Evolutionary conservation across 1,140 invertebrate genomes (phyloP), one percentile per base, ranked within the genome.

Genomic region (Drosophila triauraria): DNA sequence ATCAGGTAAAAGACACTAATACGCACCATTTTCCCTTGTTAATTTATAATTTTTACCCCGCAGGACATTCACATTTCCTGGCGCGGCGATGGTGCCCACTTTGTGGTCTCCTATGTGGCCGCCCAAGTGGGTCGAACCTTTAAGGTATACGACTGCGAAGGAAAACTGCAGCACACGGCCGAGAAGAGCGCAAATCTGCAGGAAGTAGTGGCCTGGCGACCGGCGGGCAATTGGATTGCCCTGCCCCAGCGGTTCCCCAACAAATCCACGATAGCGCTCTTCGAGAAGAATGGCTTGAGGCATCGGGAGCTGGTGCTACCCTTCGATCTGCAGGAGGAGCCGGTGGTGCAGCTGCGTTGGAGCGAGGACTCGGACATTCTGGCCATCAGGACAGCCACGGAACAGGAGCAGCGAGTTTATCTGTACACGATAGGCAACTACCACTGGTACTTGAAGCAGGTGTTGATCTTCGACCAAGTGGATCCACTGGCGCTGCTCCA

Each of bases 261-360:
- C 58, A 96, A 96, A 87, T 95, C 96, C 86, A 94, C 96, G n/a
- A 93, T 98, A 38, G 94, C 95, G 10, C 96, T 98, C 74, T 98
- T 98, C 93, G 98, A 99, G 86, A 98, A 97, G 91, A 99, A 99
- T 95, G 98, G 98, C 6, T 93, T 99, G 13, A 95, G 96, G 78
- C 97, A 98, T 94, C 95, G 96, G 47, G 96, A 98, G 80, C 97
- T 98, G 86, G 90, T 92, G 8, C 91, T 99, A 57, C 95, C 96
- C 1, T 95, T 96, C 80, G 93, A 94, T 80, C 57, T 93, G 25
- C 85, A 93, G 20, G 93, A 95, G 15, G 79, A 93, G 27, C 57
- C 75, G 91, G 94, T 97, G 8, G 93, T 94, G 67, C 94, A 96
- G 79, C 70, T 98, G 1, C 78, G 91, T 12, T 98, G 97, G 97